phyloP scores from a whole-genome alignment of 2,113 vertebrate genomes.

The Epinephelus lanceolatus region DNA sequence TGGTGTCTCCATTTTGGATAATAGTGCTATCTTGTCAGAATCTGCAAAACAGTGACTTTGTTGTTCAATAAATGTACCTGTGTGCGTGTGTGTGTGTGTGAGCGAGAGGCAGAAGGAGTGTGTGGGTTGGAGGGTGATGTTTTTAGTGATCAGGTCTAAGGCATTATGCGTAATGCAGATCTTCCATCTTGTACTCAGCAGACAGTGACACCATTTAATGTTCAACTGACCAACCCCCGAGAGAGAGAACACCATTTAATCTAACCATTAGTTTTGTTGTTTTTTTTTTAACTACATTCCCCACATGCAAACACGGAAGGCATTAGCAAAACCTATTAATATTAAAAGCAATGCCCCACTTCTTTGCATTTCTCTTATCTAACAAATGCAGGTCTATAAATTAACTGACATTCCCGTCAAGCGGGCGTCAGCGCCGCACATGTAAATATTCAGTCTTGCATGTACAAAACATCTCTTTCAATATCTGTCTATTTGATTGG shows the following conservation, averaged over 20 bases:
- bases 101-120: constrained; percentile 42
- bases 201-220: constrained; percentile 68
- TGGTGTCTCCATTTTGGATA: constrained; percentile 72
- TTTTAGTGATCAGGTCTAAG: constrained; percentile 57
- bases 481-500: constrained; percentile 76
- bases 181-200: constrained; percentile 61
- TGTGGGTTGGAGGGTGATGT: constrained; percentile 57
- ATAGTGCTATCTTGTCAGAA: constrained; percentile 71
- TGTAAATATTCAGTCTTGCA: constrained; percentile 60
- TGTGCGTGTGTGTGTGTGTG: neutral
- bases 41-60: constrained; percentile 69
- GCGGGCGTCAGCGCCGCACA: constrained; percentile 40
- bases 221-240: constrained; percentile 55
- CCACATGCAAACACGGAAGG: constrained; percentile 45
- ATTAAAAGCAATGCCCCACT: constrained; percentile 68
- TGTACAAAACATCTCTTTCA: constrained; percentile 74
- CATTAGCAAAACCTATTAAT: constrained; percentile 68
- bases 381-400: constrained; percentile 71
- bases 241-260: constrained; percentile 45
- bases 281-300: constrained; percentile 61
- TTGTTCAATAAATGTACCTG: constrained; percentile 68
- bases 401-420: constrained; percentile 69
- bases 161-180: constrained; percentile 61
- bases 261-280: constrained; percentile 33
- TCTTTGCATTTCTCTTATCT: constrained; percentile 77